Base-by-base conservation (phyloP, 2,888 invertebrate species). In the Rotaria sp. region DNA sequence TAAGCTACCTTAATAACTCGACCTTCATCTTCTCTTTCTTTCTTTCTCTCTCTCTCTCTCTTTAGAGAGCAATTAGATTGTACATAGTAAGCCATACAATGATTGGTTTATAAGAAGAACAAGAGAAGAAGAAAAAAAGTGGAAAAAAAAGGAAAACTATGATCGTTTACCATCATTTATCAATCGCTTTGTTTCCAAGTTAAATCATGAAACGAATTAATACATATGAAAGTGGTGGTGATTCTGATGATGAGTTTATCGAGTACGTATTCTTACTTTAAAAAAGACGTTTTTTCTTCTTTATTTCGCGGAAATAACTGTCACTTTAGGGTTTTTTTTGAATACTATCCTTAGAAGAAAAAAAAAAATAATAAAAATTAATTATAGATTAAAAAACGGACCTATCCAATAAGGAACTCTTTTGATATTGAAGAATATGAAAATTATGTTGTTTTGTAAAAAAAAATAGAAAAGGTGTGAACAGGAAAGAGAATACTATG, bases 1-100 rank as follows among this genome's bases (percentile, higher is more conserved):
- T 67, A 67, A 67, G 67, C 67, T 67, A 67, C 67, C 67, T 67
- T 67, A 67, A 67, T 67, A 67, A 67, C 21, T 67, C 67, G 67
- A 67, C 67, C 67, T 67, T 67, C 67, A 67, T 67, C 30, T 30
- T 59, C 30, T n/a, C 2, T 21, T 7, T 52, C 21, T 21, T 21
- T 52, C 7, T 52, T 21, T 59, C 15, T 30, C 30, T 59, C 57
- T 30, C 30, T 59, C 3, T 59, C 1, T 35, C 67, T 67, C 67
- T 67, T 38, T 8, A 30, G 21, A 67, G 35, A 67, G 35, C 67
- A 67, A 67, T 67, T 67, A 67, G 67, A 35, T 35, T 67, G 67
- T 67, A 67, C 35, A 67, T 67, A 67, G 38, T 67, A 67, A 35
- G 35, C 21, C 18, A 8, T 35, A 67, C 8, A 1, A 21, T 67